Base-by-base conservation (phyloP, 2,888 invertebrate genomes). In the Melolontha melolontha region DNA sequence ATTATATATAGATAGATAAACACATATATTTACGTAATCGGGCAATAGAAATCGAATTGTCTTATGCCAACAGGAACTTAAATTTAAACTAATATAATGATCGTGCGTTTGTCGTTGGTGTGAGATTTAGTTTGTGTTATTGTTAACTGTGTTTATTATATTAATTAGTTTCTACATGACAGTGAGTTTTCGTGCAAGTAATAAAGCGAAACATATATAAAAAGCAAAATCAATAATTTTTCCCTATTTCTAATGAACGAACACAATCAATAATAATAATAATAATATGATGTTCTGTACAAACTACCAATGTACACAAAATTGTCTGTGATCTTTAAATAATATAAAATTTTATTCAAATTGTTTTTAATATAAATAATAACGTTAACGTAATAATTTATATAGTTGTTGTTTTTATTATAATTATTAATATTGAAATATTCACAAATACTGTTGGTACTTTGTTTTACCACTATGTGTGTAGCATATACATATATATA, bases 271-370 rank as follows among this genome's bases (percentile, higher is more conserved):
- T 34, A 34, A 34, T 34, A 34, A 22, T 22, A 22, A 22, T 22
- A 22, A 47, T 50, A 17, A 49, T 22, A 65, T 59, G 50, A 54
- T 57, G 59, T 69, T 64, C 12, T 59, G 59, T 59, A 59, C 59
- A 59, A 59, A 59, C 47, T 29, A 47, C 29, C 47, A 27, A 64
- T 55, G 66, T 70, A 71, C 71, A 69, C 69, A 71, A 71, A 71
- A 71, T 71, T 71, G 69, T 71, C 71, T 71, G 71, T 71, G 71
- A 71, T 71, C 67, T 67, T 63, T 67, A 64, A 63, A 64, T 67
- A 50, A 34, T 63, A 57, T 64, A 55, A 69, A 69, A 66, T 52
- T 66, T 64, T 64, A 54, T 39, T 59, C 57, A 68, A 59, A 65
- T 68, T 68, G 52, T 68, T 64, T 55, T 68, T 62, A 64, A 51